Conservation (phyloP, 1,140 invertebrate genomes). For the Platyscapa corneri region DNA sequence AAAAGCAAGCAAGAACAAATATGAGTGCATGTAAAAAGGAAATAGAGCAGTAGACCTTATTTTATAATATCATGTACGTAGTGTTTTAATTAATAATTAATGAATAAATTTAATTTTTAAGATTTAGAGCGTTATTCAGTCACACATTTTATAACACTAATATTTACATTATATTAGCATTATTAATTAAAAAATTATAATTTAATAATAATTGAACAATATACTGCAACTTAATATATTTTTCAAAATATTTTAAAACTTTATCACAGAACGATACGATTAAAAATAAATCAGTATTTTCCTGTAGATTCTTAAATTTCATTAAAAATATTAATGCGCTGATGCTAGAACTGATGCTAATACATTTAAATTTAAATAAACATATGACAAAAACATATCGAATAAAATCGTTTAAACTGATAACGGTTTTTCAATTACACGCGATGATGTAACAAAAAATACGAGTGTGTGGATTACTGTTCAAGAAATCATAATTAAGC, state of each 20-base stretch:
- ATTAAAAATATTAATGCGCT: too few species aligned
- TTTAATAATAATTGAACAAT: too few species aligned
- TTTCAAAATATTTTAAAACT: not conserved
- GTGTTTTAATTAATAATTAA: not conserved
- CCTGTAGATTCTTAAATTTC: too few species aligned
- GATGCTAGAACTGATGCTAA: not conserved
- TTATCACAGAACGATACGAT: not conserved
- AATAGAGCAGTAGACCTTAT: not conserved
- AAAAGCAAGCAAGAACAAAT: slow-evolving; percentile 16
- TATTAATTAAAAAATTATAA: too few species aligned
- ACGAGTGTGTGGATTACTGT: not conserved
- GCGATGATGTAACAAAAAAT: not conserved
- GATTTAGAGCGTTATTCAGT: not conserved
- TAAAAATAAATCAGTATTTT: too few species aligned
- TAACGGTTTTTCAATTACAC: not conserved
- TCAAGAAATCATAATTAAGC: not conserved
- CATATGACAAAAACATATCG: not conserved
- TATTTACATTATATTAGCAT: too few species aligned
- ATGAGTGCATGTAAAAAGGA: not conserved
- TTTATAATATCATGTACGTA: not conserved
- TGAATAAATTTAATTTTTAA: too few species aligned
- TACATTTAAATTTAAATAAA: not conserved
- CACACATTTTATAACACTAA: not conserved
- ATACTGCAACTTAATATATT: not conserved
- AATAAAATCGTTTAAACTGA: slow-evolving; percentile 1